Evolutionary conservation across 2,797 vertebrate species (phyloP).

Genomic region (Borostomias antarcticus): DNA sequence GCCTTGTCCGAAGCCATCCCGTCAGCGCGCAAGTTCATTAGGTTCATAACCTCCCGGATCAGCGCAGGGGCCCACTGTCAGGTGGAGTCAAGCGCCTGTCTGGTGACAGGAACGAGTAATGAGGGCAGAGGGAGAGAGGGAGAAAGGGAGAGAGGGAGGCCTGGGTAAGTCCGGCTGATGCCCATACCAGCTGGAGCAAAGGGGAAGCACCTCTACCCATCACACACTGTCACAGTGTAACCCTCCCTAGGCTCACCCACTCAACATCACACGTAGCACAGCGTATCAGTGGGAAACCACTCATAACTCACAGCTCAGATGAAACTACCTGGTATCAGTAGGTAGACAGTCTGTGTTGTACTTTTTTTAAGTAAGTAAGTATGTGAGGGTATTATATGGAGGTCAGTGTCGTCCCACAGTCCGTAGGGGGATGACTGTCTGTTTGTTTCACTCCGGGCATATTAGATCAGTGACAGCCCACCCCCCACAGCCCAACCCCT

Average conservation of each 20-base stretch:
- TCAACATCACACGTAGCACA: neutral
- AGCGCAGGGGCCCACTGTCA: slow-evolving; percentile 75
- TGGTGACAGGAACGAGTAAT: slow-evolving; percentile 80
- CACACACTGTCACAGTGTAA: slow-evolving; percentile 16
- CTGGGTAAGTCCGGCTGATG: slow-evolving; percentile 61
- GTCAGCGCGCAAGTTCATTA: slow-evolving; percentile 80
- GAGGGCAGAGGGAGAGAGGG: slow-evolving; percentile 65
- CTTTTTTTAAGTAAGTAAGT: neutral
- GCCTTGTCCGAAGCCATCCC: slow-evolving; percentile 78
- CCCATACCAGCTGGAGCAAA: slow-evolving; percentile 58
- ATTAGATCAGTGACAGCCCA: neutral
- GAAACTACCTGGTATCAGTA: neutral
- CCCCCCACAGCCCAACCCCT: neutral
- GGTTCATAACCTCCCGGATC: slow-evolving; percentile 81
- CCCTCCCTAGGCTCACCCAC: slow-evolving; percentile 2
- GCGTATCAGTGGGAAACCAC: neutral
- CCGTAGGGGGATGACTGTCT: neutral
- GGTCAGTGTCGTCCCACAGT: neutral
- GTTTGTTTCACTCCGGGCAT: slow-evolving; percentile 20
- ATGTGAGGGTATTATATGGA: neutral
- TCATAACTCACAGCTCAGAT: neutral
- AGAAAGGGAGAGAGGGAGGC: slow-evolving; percentile 16
- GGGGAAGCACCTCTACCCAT: slow-evolving; percentile 16
- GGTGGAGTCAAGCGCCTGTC: slow-evolving; percentile 67
- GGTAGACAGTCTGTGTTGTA: neutral